Evolutionary conservation across 2,797 vertebrate genomes (phyloP).

Genomic region (Phataginus tetradactyla): DNA sequence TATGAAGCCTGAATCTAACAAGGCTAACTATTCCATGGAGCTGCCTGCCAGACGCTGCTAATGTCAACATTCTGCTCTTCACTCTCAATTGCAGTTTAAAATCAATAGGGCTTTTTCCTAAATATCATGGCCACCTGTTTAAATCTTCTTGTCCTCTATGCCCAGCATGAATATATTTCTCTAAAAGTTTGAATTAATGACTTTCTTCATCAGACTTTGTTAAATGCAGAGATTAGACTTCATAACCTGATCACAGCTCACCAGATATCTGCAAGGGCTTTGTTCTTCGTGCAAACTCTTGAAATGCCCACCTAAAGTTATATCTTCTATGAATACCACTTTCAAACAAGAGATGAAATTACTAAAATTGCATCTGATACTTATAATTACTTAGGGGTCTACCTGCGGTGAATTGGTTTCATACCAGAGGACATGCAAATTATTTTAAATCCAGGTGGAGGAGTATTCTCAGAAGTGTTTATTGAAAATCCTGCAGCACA

Average conservation of each 20-base stretch:
- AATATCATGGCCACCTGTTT: conserved; percentile 59
- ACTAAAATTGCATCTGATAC: conserved; percentile 69
- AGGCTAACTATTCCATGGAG: conserved; percentile 65
- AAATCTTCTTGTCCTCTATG: background rate
- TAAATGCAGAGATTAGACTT: background rate
- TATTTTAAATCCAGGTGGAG: conserved; percentile 59
- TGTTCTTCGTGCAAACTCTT: conserved; percentile 40
- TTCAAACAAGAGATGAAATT: conserved; percentile 60
- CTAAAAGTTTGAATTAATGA: background rate
- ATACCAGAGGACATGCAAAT: conserved; percentile 65
- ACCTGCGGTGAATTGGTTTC: conserved; percentile 49
- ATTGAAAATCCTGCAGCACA: conserved; percentile 57
- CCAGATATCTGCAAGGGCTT: background rate
- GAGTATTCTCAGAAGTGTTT: conserved; percentile 51
- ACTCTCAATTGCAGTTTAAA: conserved; percentile 58
- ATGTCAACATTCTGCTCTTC: conserved; percentile 74
- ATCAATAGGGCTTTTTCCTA: conserved; percentile 41
- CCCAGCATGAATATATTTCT: conserved; percentile 34
- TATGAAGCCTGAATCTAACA: conserved; percentile 55
- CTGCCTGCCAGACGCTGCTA: conserved; percentile 67
- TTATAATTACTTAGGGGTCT: conserved; percentile 67
- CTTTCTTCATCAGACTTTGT: conserved; percentile 19
- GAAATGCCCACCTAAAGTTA: conserved; percentile 29
- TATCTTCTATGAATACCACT: conserved; percentile 57
- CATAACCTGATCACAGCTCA: conserved; percentile 45